Percentiles rank a stretch among this genome's conserved stretches.
Conservation (phyloP, 2,797 vertebrate species). For the Falco rusticolus region DNA sequence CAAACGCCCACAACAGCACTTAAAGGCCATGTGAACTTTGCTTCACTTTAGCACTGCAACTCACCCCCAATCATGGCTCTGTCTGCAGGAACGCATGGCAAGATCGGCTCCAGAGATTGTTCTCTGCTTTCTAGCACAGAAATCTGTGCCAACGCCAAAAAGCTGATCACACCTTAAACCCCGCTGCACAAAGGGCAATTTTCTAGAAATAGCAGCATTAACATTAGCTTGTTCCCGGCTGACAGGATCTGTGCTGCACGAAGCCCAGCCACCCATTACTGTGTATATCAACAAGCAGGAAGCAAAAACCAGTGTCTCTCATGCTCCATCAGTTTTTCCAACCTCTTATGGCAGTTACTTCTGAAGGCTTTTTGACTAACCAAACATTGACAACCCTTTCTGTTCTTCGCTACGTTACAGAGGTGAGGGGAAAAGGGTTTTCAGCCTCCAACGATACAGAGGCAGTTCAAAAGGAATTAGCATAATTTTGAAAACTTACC, state of each 20-base stretch:
- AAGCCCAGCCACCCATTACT: neutral
- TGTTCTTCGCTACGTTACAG: neutral
- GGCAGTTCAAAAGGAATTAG: neutral
- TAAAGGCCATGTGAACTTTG: neutral
- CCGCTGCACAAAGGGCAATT: neutral
- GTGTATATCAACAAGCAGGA: neutral
- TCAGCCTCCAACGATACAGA: neutral
- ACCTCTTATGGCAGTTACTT: neutral
- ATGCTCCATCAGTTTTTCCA: neutral
- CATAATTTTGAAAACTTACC: neutral
- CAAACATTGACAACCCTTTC: neutral
- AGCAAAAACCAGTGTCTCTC: neutral
- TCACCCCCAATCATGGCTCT: accelerated
- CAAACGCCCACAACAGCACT: neutral
- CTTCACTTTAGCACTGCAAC: neutral
- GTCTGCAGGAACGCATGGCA: accelerated
- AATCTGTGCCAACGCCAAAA: neutral
- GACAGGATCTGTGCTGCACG: neutral
- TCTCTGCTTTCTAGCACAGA: slow-evolving; percentile 14
- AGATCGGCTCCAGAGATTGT: neutral
- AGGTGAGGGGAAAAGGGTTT: neutral
- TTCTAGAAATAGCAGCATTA: slow-evolving; percentile 14
- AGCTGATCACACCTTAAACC: slow-evolving; percentile 1
- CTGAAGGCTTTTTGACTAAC: neutral
- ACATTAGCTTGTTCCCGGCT: neutral